Evolutionary conservation across 2,113 vertebrate species (phyloP).

Genomic region (Aspiorhynchus laticeps): DNA sequence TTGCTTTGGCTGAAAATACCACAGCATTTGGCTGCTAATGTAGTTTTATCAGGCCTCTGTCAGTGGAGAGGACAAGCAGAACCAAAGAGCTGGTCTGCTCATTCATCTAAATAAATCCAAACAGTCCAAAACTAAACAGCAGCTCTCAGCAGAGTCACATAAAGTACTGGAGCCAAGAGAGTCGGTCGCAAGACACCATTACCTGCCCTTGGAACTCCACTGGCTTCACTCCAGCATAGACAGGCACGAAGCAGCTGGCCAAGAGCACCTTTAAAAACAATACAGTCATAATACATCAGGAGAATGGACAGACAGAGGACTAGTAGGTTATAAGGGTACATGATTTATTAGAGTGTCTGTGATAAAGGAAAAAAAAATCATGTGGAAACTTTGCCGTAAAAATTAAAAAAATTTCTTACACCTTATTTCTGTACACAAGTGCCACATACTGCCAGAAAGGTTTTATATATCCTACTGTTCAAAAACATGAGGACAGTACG

Average conservation of each 20-base stretch:
- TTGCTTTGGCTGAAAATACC: conserved; percentile 10
- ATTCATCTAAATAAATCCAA: conserved; percentile 31
- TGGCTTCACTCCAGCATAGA: conserved; percentile 84
- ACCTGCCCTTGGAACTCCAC: conserved; percentile 90
- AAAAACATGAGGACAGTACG: no score
- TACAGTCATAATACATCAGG: conserved; percentile 3
- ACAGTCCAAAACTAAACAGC: neutral
- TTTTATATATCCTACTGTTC: no score
- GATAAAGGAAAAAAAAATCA: neutral
- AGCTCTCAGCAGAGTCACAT: neutral
- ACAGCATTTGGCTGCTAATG: neutral
- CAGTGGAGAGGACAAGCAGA: conserved; percentile 5
- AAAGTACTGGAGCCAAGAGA: conserved; percentile 1
- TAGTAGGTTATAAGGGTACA: neutral
- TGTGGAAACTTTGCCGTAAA: neutral
- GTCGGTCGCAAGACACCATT: conserved; percentile 42
- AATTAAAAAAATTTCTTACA: neutral
- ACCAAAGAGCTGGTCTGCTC: neutral
- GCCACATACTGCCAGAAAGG: neutral
- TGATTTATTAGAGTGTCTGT: neutral
- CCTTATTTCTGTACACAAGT: neutral
- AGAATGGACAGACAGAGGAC: neutral
- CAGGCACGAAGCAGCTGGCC: conserved; percentile 89
- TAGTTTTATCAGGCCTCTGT: conserved; percentile 25
- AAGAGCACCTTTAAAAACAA: conserved; percentile 78